Evolutionary conservation across 2,113 vertebrate species (phyloP).

Genomic region (Miniopterus natalensis): DNA sequence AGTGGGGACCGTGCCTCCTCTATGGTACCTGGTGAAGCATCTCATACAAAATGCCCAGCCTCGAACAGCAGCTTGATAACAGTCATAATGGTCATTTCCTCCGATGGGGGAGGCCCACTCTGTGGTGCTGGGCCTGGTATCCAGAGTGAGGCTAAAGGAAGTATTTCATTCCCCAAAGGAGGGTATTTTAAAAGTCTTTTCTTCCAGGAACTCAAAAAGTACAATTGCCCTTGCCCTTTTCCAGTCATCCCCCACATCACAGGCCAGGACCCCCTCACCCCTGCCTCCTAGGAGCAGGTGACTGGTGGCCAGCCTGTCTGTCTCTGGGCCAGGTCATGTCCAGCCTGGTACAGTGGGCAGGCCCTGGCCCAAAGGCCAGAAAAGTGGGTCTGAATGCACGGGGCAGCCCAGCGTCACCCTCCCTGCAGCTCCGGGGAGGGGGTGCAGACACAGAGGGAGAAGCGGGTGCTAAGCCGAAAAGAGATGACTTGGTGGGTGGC

Average conservation of each 20-base stretch:
- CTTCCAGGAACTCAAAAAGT: background rate
- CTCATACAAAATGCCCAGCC: background rate
- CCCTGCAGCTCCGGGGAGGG: background rate
- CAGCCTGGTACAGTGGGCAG: background rate
- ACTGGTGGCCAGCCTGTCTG: background rate
- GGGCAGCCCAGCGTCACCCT: background rate
- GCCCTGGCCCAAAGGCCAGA: background rate
- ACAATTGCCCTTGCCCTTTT: too few species aligned
- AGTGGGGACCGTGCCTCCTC: background rate
- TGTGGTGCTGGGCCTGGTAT: background rate
- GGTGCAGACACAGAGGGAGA: background rate
- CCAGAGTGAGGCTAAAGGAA: background rate
- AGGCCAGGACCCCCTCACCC: background rate
- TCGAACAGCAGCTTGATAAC: background rate
- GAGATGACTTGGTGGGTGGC: background rate
- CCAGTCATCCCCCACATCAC: fast-evolving
- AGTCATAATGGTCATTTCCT: background rate
- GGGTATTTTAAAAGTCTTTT: background rate
- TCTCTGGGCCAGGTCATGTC: background rate
- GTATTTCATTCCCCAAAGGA: background rate
- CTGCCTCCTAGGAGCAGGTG: background rate
- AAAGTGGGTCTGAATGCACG: background rate
- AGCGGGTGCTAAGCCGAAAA: background rate
- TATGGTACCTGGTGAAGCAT: background rate
- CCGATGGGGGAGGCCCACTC: background rate